Evolutionary conservation across 2,797 vertebrate species (phyloP), one percentile per base, ranked within the genome.

Genomic region (Dendrocincla fuliginosa): DNA sequence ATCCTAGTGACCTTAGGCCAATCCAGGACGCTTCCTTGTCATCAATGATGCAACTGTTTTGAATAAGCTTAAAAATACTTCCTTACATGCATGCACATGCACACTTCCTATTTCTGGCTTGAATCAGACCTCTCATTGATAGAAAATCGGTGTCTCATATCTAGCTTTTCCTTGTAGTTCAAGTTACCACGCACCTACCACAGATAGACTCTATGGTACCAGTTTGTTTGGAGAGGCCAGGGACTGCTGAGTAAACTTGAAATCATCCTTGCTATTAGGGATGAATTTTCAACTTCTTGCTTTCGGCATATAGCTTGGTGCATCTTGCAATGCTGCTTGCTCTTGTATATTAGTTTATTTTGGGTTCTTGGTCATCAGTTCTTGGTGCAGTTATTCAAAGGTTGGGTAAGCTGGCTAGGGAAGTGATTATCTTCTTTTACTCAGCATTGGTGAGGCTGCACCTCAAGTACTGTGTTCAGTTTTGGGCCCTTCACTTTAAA

Each of bases 11-110:
- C 44, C 3, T 24, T 2, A 16, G 4, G 16, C 35, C 19, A 70
- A n/a, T 16, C 10, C 18, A 13, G 4, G 90, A 44, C 0, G 2
- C 11, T 14, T 10, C 1, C 8, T 8, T 44, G 52, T 7, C n/a
- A 18, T 18, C 8, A n/a, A 1, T 2, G 11, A 56, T 7, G 3
- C 7, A 39, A 14, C 10, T 9, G 1, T 1, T 75, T 28, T 14
- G 8, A 49, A 15, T 16, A 9, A 46, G 1, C 7, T 39, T 46
- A 50, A 53, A 37, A 14, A 25, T 2, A 5, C 14, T 41, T 11
- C 13, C 6, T 59, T 13, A 23, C 7, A 1, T 3, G 2, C 0
- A 5, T 1, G 8, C 11, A 7, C 4, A 3, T 5, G 16, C 0
- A 11, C 35, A 52, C 44, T 69, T 69, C 17, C 30, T 7, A 11